phyloP scores from a whole-genome alignment of 2,888 invertebrate species.

The Acrobasis consociella region DNA sequence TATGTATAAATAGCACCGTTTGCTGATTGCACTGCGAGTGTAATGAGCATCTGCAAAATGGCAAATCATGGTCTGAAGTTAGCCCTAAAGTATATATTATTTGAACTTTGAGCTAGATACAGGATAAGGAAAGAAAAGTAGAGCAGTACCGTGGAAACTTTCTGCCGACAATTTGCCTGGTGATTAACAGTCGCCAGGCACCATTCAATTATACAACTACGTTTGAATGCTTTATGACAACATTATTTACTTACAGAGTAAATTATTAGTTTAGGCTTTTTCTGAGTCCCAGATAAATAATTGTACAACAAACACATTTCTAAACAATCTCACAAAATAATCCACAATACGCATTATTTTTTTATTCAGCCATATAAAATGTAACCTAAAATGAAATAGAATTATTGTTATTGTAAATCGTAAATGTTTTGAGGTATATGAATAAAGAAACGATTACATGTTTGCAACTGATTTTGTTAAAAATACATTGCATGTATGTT shows the following conservation, averaged over 20 bases:
- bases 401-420: not conserved
- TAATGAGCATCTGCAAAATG: slow-evolving; percentile 48
- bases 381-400: not conserved
- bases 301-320: slow-evolving; percentile 1
- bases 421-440: not conserved
- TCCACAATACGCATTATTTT: not conserved
- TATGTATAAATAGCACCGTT: slow-evolving; percentile 66
- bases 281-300: not conserved
- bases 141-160: no score
- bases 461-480: not conserved
- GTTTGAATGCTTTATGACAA: no score
- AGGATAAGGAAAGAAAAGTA: no score
- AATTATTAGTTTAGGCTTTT: not conserved
- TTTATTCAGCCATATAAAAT: not conserved
- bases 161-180: no score
- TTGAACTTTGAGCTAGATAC: no score
- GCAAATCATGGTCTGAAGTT: not conserved
- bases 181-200: no score
- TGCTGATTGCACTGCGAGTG: slow-evolving; percentile 40
- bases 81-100: no score
- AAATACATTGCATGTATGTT: not conserved
- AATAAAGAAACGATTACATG: not conserved
- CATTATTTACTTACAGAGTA: not conserved
- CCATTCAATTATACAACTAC: no score
- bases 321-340: not conserved